Base-by-base conservation (phyloP, 2,888 invertebrate species). In the Dolomedes plantarius region DNA sequence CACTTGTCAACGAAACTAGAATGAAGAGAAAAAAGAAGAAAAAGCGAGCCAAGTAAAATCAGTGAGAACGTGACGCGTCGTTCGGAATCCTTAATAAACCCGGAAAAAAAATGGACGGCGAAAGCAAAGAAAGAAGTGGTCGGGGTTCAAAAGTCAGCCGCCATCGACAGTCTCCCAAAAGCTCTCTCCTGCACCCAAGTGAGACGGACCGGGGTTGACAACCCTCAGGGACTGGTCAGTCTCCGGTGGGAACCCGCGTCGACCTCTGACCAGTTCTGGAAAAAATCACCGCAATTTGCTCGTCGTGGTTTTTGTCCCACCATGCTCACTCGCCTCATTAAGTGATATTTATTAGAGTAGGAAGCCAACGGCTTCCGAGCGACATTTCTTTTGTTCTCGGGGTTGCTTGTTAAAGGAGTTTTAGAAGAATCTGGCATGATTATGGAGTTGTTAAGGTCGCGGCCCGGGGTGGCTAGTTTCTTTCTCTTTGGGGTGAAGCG, bases 271-370 rank as follows among this genome's bases (percentile, higher is more conserved):
- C 82, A 65, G 36, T 71, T 28, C 72, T 67, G 80, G 67, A 67
- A 29, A 36, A 72, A 67, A 81, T 74, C 71, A 71, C 64, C 29
- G 71, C 64, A 76, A 75, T 75, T 68, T 75, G 79, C 67, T 76
- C 64, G 39, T 65, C 39, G 29, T 50, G 46, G 39, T 32, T 65
- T 39, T 41, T 79, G 62, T 71, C 41, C 46, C 28, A 41, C 62
- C 69, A 50, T 56, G 41, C 41, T 29, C 62, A 29, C 19, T 41
- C 28, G 46, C n/a, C 64, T 82, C 69, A 82, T 82, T 82, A 82
- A 82, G 74, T 32, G 75, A 82, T 83, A 83, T 83, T 83, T 83
- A 83, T 83, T 83, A 77, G 83, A 77, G 67, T 83, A 83, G 83
- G 83, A 83, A 83, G 83, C 36, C 50, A 23, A 19, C 36, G 32